Conservation (phyloP, 2,888 invertebrate species). For the Mythimna albipuncta region DNA sequence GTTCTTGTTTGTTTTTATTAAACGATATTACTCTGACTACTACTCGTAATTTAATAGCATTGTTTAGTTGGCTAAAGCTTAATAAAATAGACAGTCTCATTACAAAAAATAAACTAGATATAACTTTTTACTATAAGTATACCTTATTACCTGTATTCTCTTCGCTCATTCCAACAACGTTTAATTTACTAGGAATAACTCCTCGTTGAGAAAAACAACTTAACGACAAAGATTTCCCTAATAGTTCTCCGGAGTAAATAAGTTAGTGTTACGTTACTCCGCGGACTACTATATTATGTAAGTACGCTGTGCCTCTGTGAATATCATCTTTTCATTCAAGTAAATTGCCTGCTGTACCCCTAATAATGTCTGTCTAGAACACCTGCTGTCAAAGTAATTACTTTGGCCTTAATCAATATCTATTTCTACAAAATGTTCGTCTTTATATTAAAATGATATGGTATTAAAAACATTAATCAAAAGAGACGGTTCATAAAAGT, state of each 20-base stretch:
- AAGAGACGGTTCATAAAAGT: neutral
- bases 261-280: slow-evolving; percentile 40
- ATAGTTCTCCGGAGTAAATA: slow-evolving; percentile 56
- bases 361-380: slow-evolving; percentile 47
- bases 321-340: slow-evolving; percentile 43
- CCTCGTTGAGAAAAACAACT: slow-evolving; percentile 35
- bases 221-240: slow-evolving; percentile 52
- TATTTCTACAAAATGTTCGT: slow-evolving; percentile 22
- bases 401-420: slow-evolving; percentile 38
- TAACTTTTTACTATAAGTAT: slow-evolving; percentile 11
- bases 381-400: slow-evolving; percentile 45
- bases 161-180: slow-evolving; percentile 20
- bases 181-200: slow-evolving; percentile 43
- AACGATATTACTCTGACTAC: neutral
- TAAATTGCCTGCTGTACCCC: slow-evolving; percentile 37
- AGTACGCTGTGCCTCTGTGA: slow-evolving; percentile 21
- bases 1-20: slow-evolving; percentile 20
- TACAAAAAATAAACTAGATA: slow-evolving; percentile 1
- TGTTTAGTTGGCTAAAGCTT: neutral
- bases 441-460: slow-evolving; percentile 28
- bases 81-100: neutral
- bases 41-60: slow-evolving; percentile 20
- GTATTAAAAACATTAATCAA: slow-evolving; percentile 21
- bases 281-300: slow-evolving; percentile 33
- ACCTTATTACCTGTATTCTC: slow-evolving; percentile 12